Percentiles rank a stretch among this genome's conserved stretches.
These are phyloP conservation scores for Entomyzon cyanotis DNA, from an alignment of 2,113 vertebrate genomes.

Conservation along the genomic window DNA sequence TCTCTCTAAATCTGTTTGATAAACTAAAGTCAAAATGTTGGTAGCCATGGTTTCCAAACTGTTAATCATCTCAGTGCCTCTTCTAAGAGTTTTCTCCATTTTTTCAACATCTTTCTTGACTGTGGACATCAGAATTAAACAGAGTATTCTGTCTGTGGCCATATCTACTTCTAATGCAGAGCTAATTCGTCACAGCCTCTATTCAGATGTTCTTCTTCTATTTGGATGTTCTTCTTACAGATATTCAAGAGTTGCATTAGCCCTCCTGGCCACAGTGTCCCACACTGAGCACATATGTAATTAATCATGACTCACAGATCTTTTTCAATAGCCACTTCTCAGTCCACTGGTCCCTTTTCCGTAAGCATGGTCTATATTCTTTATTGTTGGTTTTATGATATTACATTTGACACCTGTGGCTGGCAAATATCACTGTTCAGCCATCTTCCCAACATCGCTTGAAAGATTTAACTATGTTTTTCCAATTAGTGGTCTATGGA, in stretches of 20 bases:
- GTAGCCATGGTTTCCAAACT: background rate
- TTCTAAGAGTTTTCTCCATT: background rate
- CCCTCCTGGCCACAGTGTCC: background rate
- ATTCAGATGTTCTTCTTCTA: background rate
- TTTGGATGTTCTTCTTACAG: no score
- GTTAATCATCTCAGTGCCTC: background rate
- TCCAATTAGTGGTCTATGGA: background rate
- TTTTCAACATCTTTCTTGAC: background rate
- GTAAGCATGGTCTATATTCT: background rate
- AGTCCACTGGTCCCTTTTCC: background rate
- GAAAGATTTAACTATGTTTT: background rate
- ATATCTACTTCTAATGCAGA: background rate
- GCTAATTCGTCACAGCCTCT: background rate
- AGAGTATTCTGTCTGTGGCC: background rate
- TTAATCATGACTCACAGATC: background rate
- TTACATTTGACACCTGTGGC: background rate
- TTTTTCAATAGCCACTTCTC: background rate
- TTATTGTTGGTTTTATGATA: background rate
- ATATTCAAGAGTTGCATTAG: background rate
- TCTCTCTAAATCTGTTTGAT: background rate
- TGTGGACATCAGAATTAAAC: background rate
- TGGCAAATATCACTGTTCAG: background rate
- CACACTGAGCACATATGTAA: background rate
- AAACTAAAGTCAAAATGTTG: constrained; percentile 16
- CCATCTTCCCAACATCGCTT: background rate